Conservation (phyloP, 2,797 vertebrate genomes). For the Hypotaenidia philippensis region DNA sequence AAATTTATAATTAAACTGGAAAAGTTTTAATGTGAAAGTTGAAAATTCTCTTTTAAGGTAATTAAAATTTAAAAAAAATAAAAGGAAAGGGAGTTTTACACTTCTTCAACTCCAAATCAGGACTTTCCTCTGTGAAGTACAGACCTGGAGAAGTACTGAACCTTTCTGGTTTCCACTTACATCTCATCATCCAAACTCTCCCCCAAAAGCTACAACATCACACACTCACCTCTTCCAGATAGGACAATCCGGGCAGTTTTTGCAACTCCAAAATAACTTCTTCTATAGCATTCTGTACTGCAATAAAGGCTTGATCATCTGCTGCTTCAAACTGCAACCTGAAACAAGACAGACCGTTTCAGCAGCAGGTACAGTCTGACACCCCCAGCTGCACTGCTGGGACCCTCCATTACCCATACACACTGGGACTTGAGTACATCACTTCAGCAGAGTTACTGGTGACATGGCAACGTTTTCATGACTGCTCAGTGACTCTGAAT, state of each 20-base stretch:
- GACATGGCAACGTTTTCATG: not conserved
- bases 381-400: accelerated
- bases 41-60: not conserved
- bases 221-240: slow-evolving; percentile 81
- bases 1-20: not conserved
- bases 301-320: slow-evolving; percentile 85
- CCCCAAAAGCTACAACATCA: slow-evolving; percentile 21
- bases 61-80: not conserved
- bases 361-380: not conserved
- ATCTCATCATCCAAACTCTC: not conserved
- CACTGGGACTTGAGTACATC: not conserved
- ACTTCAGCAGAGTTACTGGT: not conserved
- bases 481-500: not conserved
- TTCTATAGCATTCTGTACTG: slow-evolving; percentile 88
- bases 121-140: not conserved
- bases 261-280: slow-evolving; percentile 89
- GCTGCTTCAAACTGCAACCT: slow-evolving; percentile 82
- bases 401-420: accelerated
- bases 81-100: not conserved
- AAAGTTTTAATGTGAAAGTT: not conserved
- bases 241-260: slow-evolving; percentile 79
- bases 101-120: not conserved
- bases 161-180: not conserved
- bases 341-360: not conserved
- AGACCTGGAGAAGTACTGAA: not conserved